phyloP scores from a whole-genome alignment of 2,888 invertebrate species.

The Nomada fabriciana region DNA sequence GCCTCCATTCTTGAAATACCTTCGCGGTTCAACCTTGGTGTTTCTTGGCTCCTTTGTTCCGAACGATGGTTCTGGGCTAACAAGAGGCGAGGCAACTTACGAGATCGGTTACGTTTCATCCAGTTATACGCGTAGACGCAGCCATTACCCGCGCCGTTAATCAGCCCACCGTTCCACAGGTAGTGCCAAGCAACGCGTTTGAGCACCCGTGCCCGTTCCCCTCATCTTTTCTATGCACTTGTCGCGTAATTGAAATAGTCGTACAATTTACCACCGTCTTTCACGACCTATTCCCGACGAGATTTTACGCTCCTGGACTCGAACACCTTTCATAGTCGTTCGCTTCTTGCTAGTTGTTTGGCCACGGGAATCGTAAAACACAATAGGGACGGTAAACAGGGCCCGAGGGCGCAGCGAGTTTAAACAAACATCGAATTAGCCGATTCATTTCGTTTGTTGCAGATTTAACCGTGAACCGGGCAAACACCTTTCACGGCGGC shows the following conservation, averaged over 20 bases:
- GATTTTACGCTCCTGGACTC: conserved; percentile 28
- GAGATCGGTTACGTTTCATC: conserved; percentile 4
- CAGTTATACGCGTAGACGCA: neutral
- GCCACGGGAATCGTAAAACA: conserved; percentile 68
- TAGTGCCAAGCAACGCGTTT: neutral
- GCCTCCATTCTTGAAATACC: conserved; percentile 40
- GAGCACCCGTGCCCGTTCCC: neutral
- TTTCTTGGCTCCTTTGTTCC: conserved; percentile 38
- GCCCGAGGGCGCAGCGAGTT: conserved; percentile 44
- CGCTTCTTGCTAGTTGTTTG: conserved; percentile 56
- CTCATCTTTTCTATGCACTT: neutral
- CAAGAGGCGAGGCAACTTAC: neutral
- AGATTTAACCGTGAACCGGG: conserved; percentile 31
- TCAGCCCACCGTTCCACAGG: neutral
- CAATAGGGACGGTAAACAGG: conserved; percentile 51
- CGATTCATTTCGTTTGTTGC: conserved; percentile 51
- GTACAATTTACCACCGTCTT: neutral
- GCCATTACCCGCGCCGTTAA: conserved; percentile 5
- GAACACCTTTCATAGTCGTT: conserved; percentile 31
- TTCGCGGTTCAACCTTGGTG: conserved; percentile 26
- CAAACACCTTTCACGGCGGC: conserved; percentile 41
- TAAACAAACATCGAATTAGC: conserved; percentile 68
- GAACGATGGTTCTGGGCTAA: conserved; percentile 23
- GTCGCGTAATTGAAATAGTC: conserved; percentile 11
- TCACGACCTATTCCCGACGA: conserved; percentile 18